Evolutionary conservation across 2,797 vertebrate species (phyloP), one percentile per base, ranked within the genome.

Genomic region (Sciurus carolinensis): DNA sequence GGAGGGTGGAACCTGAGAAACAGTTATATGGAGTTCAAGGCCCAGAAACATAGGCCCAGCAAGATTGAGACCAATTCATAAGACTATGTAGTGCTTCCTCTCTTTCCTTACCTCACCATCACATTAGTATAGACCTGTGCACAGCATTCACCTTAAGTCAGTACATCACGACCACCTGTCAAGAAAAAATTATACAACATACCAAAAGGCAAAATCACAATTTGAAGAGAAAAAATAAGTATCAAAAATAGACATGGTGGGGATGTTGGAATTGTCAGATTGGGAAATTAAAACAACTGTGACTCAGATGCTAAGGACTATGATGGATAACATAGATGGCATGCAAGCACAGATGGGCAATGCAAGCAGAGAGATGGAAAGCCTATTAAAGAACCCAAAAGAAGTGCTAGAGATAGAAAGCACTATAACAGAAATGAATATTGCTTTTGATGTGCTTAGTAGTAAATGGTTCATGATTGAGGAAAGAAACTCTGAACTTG

Each of bases 1-100:
- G 33, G 39, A 39, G 9, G n/a, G n/a, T 8, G 57, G 44, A 47
- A 76, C 0, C 7, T 42, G 24, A 81, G 20, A 87, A 81, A 73
- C 11, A 30, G 24, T 57, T 67, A 13, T 28, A 28, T 30, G 11
- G 9, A 57, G 28, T 81, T 67, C 13, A 64, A 17, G 54, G 28
- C 36, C 8, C 17, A 12, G 57, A 33, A 42, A 13, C 6, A 86
- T 2, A 33, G 7, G 39, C 62, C 81, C 30, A 67, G 4, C 24
- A n/a, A 15, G 30, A 64, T 15, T 12, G 4, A 71, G 47, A n/a
- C 15, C 12, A 44, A 80, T 36, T 14, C 4, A 15, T 20, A 67
- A 2, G 11, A 15, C 30, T 30, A 22, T 66, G n/a, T 52, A 47
- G 3, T 5, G 4, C 18, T 54, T 30, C 3, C 3, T 12, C 2